Evolutionary conservation across 2,797 vertebrate species (phyloP).

Genomic region (Sardinella longiceps): DNA sequence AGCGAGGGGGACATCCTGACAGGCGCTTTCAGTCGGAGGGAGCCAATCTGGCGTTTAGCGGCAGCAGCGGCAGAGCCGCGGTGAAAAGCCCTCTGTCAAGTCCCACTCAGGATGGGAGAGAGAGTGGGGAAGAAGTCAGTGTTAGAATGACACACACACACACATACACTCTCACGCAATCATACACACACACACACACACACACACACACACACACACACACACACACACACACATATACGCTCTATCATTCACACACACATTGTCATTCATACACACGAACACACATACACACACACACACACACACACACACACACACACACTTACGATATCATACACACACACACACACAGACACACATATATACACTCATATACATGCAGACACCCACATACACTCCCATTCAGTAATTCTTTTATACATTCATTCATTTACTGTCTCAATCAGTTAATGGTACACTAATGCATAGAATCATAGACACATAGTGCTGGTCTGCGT

Average conservation of each 20-base stretch:
- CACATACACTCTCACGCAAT: neutral
- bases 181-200: neutral
- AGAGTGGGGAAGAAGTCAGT: conserved; percentile 6
- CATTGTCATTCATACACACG: neutral
- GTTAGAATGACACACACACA: neutral
- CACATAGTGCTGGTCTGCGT: too few species aligned
- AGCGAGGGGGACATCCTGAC: conserved; percentile 24
- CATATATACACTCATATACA: neutral
- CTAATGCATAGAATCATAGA: neutral
- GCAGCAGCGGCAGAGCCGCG: neutral
- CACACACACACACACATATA: neutral
- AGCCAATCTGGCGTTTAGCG: neutral
- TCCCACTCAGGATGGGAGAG: conserved; percentile 14
- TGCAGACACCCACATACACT: conserved; percentile 8
- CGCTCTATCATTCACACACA: neutral
- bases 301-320: conserved; percentile 13
- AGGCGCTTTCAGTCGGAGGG: conserved; percentile 16
- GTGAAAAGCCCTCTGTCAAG: conserved; percentile 23
- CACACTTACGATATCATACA: neutral
- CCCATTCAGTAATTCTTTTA: neutral
- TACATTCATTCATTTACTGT: too few species aligned
- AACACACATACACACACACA: conserved; percentile 20
- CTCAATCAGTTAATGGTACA: neutral
- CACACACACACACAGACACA: too few species aligned
- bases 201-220: neutral